Base-by-base conservation (phyloP, 2,113 vertebrate genomes). In the Pungitius pungitius region DNA sequence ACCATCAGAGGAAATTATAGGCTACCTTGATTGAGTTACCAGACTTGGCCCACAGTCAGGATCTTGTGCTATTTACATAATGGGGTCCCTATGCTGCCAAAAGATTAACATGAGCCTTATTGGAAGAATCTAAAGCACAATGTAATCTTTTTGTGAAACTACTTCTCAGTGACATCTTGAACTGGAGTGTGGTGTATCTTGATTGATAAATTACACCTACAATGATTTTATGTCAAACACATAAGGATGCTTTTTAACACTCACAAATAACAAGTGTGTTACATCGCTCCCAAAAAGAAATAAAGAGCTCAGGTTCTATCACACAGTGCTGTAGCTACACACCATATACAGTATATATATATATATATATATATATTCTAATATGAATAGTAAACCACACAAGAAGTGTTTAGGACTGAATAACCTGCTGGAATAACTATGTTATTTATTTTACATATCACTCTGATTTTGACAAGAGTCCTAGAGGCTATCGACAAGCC, bases 1-100 rank as follows among this genome's bases (percentile, higher is more conserved):
- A 37, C 39, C 12, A 67, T 75, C 6, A 75, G 51, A 58, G 52
- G 56, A 76, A 73, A 79, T 79, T 26, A 45, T 52, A 59, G 33
- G 45, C 71, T 49, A 37, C 45, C 26, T 69, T 69, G 2, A 30
- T 56, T 14, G 3, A 39, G 39, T 75, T 56, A 71, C 54, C 39
- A 69, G 13, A 27, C 52, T 43, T 61, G n/a, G 47, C 63, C 72
- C 35, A 37, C 60, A 64, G 76, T 73, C 52, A 82, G 52, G 40
- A 69, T 57, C 20, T 73, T 40, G 40, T 13, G 57, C 54, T 39
- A 20, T 72, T 76, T 24, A 78, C n/a, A 71, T 67, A 58, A 74
- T 40, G 20, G 42, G 22, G 35, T n/a, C 22, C 22, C 27, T 17
- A 13, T 22, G 27, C 39, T 60, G 45, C 3, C 47, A 63, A 60